Conservation (phyloP, 2,888 invertebrate species). For the Spilosoma lubricipeda region DNA sequence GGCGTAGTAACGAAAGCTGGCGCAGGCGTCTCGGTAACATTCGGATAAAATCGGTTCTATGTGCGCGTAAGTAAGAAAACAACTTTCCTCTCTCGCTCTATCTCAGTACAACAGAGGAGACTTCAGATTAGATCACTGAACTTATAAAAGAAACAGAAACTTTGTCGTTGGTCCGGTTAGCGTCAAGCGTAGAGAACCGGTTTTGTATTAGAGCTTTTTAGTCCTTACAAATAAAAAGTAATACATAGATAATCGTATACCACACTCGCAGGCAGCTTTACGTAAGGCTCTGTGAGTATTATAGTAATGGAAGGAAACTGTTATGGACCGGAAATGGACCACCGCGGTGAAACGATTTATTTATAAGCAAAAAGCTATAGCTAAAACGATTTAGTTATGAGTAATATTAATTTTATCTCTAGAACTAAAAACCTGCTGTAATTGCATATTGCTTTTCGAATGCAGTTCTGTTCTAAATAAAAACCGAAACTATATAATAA, state of each 20-base stretch:
- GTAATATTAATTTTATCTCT: constrained; percentile 52
- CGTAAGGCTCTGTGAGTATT: constrained; percentile 62
- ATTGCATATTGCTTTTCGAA: not conserved
- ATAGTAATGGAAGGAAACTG: constrained; percentile 74
- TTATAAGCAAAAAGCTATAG: constrained; percentile 49
- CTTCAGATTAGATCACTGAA: constrained; percentile 80
- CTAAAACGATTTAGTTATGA: constrained; percentile 32
- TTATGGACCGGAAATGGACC: constrained; percentile 80
- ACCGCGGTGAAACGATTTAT: constrained; percentile 47
- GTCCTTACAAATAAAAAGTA: constrained; percentile 76
- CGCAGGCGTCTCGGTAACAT: constrained; percentile 69
- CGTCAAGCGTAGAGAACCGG: constrained; percentile 71
- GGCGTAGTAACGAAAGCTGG: constrained; percentile 57
- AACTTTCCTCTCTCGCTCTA: constrained; percentile 62
- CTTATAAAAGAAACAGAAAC: constrained; percentile 81
- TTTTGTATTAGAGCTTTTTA: constrained; percentile 75
- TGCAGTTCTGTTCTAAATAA: not conserved
- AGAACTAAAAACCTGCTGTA: not conserved
- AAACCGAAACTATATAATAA: not conserved
- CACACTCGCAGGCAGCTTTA: constrained; percentile 65
- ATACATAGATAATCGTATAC: constrained; percentile 77
- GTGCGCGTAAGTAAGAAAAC: constrained; percentile 58
- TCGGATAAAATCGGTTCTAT: constrained; percentile 65
- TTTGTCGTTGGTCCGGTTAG: constrained; percentile 71
- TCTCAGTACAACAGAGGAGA: constrained; percentile 60